Conservation (phyloP, 1,140 invertebrate genomes). For the Trissolcus basalis region DNA sequence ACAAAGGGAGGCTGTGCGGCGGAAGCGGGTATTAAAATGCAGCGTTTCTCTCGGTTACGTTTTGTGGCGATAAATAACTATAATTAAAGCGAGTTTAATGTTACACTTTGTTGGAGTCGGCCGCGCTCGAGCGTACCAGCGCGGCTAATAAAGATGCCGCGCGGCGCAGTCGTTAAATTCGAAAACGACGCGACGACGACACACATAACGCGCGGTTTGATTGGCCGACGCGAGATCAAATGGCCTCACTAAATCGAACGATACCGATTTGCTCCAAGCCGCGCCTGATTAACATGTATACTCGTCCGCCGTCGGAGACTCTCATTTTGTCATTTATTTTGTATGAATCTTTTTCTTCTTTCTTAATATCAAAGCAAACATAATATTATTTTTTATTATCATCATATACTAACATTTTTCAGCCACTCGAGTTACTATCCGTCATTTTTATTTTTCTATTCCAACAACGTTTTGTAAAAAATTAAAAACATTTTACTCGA, state of each 20-base stretch:
- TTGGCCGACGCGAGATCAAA: conserved; percentile 54
- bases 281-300: conserved; percentile 48
- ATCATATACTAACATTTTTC: no score
- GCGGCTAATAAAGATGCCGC: conserved; percentile 59
- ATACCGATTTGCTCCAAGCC: conserved; percentile 55
- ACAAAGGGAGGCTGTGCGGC: conserved; percentile 29
- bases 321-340: no score
- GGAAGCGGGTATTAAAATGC: conserved; percentile 50
- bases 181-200: conserved; percentile 59
- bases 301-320: conserved; percentile 45
- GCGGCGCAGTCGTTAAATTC: conserved; percentile 58
- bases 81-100: conserved; percentile 58
- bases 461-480: no score
- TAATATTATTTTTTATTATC: no score
- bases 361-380: no score
- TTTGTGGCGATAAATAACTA: conserved; percentile 56
- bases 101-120: conserved; percentile 53
- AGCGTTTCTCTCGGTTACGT: conserved; percentile 49
- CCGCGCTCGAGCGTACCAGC: conserved; percentile 49
- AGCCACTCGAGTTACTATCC: no score
- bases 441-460: no score
- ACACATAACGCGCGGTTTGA: conserved; percentile 56
- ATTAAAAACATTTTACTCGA: no score
- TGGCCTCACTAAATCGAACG: conserved; percentile 59
- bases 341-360: no score